phyloP scores from a whole-genome alignment of 2,797 vertebrate genomes.

The Prionace glauca region DNA sequence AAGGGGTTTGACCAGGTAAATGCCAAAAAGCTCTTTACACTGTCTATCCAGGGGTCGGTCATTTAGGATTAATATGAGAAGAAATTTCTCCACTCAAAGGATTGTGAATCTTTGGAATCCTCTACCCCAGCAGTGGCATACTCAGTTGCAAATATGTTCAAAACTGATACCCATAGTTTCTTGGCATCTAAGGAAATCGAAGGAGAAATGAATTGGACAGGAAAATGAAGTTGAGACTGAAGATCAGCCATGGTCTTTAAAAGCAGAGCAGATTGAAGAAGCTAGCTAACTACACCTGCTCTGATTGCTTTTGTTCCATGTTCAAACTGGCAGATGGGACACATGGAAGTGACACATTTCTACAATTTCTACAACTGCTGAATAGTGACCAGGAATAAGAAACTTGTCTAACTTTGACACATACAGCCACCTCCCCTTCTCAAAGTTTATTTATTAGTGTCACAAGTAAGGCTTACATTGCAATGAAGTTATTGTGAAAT shows the following conservation, averaged over 20 bases:
- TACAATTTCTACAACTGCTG: neutral
- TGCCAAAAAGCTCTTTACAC: too few species aligned
- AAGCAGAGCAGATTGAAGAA: neutral
- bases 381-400: neutral
- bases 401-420: neutral
- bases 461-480: too few species aligned
- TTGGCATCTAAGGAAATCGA: neutral
- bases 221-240: neutral
- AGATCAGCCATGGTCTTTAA: neutral
- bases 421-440: neutral
- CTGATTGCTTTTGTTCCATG: neutral
- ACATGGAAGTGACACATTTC: too few species aligned
- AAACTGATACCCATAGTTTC: neutral
- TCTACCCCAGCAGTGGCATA: neutral
- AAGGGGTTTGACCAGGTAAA: too few species aligned
- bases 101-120: neutral
- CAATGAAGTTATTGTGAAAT: too few species aligned
- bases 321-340: neutral
- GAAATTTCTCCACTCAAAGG: neutral
- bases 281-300: neutral
- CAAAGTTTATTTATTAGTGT: too few species aligned
- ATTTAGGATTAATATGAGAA: neutral
- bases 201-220: neutral
- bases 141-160: neutral
- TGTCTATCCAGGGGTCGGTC: too few species aligned